phyloP scores from a whole-genome alignment of 1,140 invertebrate genomes.

The Cotesia glomerata region DNA sequence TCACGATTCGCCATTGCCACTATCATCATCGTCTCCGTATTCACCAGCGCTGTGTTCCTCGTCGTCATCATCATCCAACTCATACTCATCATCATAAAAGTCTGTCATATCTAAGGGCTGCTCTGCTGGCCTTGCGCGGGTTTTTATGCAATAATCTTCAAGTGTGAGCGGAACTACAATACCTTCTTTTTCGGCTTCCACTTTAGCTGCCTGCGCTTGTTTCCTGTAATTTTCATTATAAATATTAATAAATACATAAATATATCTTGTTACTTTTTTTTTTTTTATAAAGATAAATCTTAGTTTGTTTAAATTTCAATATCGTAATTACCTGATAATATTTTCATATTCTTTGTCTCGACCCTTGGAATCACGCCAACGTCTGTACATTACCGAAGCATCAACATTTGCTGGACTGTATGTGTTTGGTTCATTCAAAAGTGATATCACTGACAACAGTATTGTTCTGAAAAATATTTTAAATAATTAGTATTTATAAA shows the following conservation, averaged over 20 bases:
- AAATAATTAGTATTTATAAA: no score
- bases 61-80: slow-evolving; percentile 78
- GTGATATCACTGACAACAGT: slow-evolving; percentile 95
- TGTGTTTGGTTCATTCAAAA: slow-evolving; percentile 99
- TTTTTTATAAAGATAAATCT: no score
- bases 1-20: slow-evolving; percentile 78
- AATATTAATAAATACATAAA: neutral
- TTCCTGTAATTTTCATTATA: slow-evolving; percentile 71
- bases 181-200: slow-evolving; percentile 95
- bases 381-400: slow-evolving; percentile 98
- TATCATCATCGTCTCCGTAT: slow-evolving; percentile 78
- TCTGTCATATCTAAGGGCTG: slow-evolving; percentile 86
- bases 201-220: slow-evolving; percentile 92
- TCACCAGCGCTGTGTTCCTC: slow-evolving; percentile 70
- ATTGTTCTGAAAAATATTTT: slow-evolving; percentile 77
- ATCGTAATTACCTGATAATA: slow-evolving; percentile 85
- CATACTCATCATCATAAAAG: slow-evolving; percentile 93
- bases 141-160: slow-evolving; percentile 98
- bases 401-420: slow-evolving; percentile 99
- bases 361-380: slow-evolving; percentile 98
- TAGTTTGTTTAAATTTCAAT: no score
- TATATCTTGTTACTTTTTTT: no score
- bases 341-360: slow-evolving; percentile 99
- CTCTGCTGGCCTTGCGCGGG: slow-evolving; percentile 79
- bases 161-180: slow-evolving; percentile 96